Evolutionary conservation across 2,888 invertebrate genomes (phyloP).

Genomic region (Polietes domitor): DNA sequence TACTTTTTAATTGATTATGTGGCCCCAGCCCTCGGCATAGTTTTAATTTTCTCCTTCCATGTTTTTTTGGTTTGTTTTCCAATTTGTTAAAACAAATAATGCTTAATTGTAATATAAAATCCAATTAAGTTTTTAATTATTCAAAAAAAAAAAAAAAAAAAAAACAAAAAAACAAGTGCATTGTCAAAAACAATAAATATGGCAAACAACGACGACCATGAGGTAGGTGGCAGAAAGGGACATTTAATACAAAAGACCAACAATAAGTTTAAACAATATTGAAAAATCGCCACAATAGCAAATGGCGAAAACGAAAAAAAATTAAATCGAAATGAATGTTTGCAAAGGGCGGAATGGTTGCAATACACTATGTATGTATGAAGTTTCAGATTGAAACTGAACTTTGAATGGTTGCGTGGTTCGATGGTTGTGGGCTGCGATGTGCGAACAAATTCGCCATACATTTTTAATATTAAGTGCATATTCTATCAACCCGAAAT

Average conservation of each 20-base stretch:
- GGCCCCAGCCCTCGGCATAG: too few relatives aligned
- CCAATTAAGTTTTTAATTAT: slow-evolving; percentile 60
- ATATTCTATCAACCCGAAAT: slow-evolving; percentile 26
- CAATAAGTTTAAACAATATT: slow-evolving; percentile 32
- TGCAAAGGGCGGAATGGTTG: not conserved
- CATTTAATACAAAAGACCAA: too few relatives aligned
- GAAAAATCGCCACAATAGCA: slow-evolving; percentile 33
- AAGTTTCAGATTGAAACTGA: not conserved
- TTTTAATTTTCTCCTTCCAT: too few relatives aligned
- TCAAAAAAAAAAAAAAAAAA: too few relatives aligned
- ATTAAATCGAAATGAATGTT: not conserved
- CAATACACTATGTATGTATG: too few relatives aligned
- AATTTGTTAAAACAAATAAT: slow-evolving; percentile 42
- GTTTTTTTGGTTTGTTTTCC: not conserved
- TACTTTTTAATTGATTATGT: too few relatives aligned
- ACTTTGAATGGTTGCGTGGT: not conserved
- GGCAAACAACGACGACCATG: not conserved
- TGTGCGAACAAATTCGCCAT: slow-evolving; percentile 1
- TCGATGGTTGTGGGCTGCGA: not conserved
- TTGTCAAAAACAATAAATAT: slow-evolving; percentile 57
- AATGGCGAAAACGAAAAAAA: slow-evolving; percentile 22
- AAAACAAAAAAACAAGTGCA: slow-evolving; percentile 30
- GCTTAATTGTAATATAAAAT: slow-evolving; percentile 38
- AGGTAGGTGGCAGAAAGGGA: too few relatives aligned
- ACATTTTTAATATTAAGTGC: slow-evolving; percentile 35